Percentiles rank a stretch among this genome's conserved stretches.
Conservation (phyloP, 2,888 invertebrate genomes). For the Athetis lepigone region DNA sequence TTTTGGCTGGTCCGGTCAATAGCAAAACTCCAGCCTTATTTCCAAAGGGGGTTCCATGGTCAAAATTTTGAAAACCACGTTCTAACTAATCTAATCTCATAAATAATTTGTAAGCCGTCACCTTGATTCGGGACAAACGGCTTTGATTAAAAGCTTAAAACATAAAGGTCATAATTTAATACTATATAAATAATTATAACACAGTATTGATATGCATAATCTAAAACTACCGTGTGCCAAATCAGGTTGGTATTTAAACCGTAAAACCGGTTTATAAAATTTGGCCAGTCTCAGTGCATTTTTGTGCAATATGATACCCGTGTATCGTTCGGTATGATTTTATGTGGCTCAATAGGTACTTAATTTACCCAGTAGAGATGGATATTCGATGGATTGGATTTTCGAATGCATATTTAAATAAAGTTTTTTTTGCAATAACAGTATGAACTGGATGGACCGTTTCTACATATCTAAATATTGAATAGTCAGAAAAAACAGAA, state of each 20-base stretch:
- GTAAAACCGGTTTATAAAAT: constrained; percentile 39
- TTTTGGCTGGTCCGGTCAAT: too few relatives aligned
- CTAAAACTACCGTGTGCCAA: constrained; percentile 16
- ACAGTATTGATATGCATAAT: constrained; percentile 10
- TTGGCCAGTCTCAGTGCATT: constrained; percentile 30
- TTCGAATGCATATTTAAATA: too few relatives aligned
- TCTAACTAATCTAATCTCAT: constrained; percentile 1
- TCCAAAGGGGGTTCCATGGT: too few relatives aligned
- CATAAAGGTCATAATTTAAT: constrained; percentile 27
- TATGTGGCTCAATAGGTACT: not conserved
- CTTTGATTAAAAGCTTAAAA: constrained; percentile 9
- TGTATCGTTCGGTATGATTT: constrained; percentile 4
- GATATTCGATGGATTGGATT: too few relatives aligned
- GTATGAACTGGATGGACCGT: too few relatives aligned
- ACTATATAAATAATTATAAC: constrained; percentile 21
- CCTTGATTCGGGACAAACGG: constrained; percentile 11
- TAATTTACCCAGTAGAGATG: too few relatives aligned
- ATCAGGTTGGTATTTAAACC: constrained; percentile 26
- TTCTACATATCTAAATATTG: too few relatives aligned
- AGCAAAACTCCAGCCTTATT: too few relatives aligned
- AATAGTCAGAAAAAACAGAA: too few relatives aligned
- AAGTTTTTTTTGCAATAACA: too few relatives aligned
- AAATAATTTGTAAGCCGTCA: constrained; percentile 9
- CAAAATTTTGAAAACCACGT: too few relatives aligned
- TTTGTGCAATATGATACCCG: constrained; percentile 31